Evolutionary conservation across 2,797 vertebrate species (phyloP).

Genomic region (Limnodromus scolopaceus): DNA sequence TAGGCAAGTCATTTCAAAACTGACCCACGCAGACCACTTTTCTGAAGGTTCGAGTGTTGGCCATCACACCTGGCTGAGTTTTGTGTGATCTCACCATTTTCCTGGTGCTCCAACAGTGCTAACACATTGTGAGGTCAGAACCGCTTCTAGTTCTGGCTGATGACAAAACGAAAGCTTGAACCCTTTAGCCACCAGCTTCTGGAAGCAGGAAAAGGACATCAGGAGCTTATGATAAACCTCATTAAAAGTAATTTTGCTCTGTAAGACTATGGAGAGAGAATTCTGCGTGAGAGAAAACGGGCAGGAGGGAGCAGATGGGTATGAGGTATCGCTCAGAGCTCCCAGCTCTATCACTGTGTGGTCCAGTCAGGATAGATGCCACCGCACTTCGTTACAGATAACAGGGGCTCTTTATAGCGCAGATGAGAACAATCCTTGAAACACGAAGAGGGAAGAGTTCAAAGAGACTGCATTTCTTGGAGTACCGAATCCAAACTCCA

Average conservation of each 20-base stretch:
- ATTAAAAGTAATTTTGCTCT: slow-evolving; percentile 33
- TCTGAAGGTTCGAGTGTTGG: neutral
- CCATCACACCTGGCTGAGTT: neutral
- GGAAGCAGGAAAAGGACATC: slow-evolving; percentile 42
- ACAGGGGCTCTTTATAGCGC: slow-evolving; percentile 9
- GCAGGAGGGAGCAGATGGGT: neutral
- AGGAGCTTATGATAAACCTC: slow-evolving; percentile 51
- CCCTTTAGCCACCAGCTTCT: slow-evolving; percentile 21
- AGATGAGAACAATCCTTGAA: slow-evolving; percentile 61
- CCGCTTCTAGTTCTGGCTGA: neutral
- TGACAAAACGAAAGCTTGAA: slow-evolving; percentile 8
- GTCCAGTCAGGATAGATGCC: slow-evolving; percentile 43
- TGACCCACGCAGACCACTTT: neutral
- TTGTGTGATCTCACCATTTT: neutral
- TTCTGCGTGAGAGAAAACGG: slow-evolving; percentile 18
- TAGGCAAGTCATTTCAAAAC: neutral
- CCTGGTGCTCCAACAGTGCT: neutral
- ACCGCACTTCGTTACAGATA: slow-evolving; percentile 27
- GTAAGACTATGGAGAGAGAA: neutral
- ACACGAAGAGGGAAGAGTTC: slow-evolving; percentile 41
- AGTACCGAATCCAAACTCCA: slow-evolving; percentile 39
- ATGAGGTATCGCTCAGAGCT: neutral
- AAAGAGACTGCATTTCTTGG: slow-evolving; percentile 49
- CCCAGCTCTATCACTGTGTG: slow-evolving; percentile 14
- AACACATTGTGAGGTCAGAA: neutral